Percentiles rank a stretch among this genome's conserved stretches.
phyloP scores from a whole-genome alignment of 2,888 invertebrate genomes.

The Alloscopus bannaensis region DNA sequence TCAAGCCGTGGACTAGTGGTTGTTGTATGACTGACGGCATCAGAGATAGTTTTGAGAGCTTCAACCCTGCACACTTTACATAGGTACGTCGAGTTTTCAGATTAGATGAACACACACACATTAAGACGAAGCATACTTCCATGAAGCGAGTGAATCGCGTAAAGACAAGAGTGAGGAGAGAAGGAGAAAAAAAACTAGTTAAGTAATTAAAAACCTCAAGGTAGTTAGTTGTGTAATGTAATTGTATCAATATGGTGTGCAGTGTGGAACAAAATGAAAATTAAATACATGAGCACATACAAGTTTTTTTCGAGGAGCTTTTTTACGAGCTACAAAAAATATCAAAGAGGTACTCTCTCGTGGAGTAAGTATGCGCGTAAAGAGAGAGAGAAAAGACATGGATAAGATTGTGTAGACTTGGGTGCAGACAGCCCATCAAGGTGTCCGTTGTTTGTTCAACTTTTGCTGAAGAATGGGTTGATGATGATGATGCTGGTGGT shows the following conservation, averaged over 20 bases:
- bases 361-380: no score
- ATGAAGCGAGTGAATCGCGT: not conserved
- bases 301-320: no score
- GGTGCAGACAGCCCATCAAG: not conserved
- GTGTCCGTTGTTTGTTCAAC: constrained; percentile 40
- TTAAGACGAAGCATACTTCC: no score
- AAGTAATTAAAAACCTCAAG: constrained; percentile 70
- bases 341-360: no score
- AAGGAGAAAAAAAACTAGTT: constrained; percentile 57
- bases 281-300: constrained; percentile 64
- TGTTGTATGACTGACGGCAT: constrained; percentile 25
- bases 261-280: constrained; percentile 67
- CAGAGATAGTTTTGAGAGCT: no score
- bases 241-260: constrained; percentile 64
- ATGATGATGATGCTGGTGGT: no score
- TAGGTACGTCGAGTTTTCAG: no score
- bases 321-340: no score
- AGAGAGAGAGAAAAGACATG: no score
- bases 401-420: no score
- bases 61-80: no score
- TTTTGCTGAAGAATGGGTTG: no score
- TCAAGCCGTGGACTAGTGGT: not conserved
- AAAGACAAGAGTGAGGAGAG: not conserved
- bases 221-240: constrained; percentile 66
- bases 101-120: constrained; percentile 10